phyloP scores from a whole-genome alignment of 1,140 invertebrate genomes.

The Dreissena polymorpha region DNA sequence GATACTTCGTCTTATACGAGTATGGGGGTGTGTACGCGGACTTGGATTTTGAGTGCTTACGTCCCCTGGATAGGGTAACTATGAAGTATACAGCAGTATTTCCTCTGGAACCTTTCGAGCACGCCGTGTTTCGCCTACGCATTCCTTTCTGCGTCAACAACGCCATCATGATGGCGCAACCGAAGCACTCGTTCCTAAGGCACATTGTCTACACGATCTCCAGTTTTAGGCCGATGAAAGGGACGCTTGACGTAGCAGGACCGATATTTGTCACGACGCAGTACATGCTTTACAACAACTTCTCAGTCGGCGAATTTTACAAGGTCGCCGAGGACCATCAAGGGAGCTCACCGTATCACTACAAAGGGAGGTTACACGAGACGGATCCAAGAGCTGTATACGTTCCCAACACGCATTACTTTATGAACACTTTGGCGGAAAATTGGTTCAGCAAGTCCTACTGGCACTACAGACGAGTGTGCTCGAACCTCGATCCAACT shows the following conservation, averaged over 20 bases:
- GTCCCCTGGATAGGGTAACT: constrained; percentile 57
- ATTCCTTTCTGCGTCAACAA: not conserved
- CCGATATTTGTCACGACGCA: constrained; percentile 57
- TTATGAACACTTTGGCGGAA: constrained; percentile 63
- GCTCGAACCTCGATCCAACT: not conserved
- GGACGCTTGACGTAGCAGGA: constrained; percentile 56
- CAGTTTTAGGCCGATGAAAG: not conserved
- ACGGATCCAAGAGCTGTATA: constrained; percentile 54
- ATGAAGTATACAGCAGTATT: constrained; percentile 66
- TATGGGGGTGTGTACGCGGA: constrained; percentile 72
- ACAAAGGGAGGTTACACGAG: constrained; percentile 35
- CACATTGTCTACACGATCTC: not conserved
- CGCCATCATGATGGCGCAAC: not conserved
- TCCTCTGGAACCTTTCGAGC: constrained; percentile 67
- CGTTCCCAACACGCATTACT: constrained; percentile 67
- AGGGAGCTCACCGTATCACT: constrained; percentile 42
- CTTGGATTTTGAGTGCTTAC: constrained; percentile 68
- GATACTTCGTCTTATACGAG: constrained; percentile 57
- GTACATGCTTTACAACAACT: constrained; percentile 59
- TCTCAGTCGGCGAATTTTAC: constrained; percentile 3
- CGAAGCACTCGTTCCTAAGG: not conserved
- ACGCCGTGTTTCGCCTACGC: constrained; percentile 60
- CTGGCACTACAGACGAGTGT: constrained; percentile 33
- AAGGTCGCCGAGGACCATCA: not conserved
- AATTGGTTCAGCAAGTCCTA: constrained; percentile 26